Base-by-base conservation (phyloP, 2,888 invertebrate genomes). In the Mesorhabditis belari region DNA sequence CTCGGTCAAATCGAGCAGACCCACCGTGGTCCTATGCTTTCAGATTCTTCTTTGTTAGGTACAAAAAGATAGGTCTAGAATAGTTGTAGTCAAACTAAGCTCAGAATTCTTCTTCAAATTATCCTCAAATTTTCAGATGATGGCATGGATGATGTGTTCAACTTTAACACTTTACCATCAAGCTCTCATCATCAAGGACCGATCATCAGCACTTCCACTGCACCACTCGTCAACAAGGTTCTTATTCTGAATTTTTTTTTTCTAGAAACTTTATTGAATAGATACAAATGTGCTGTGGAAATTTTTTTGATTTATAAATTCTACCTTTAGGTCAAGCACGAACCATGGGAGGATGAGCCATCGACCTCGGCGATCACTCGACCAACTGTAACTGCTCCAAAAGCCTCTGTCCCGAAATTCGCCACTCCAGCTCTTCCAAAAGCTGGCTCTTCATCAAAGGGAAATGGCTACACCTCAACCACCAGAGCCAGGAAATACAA, bases 401-500 rank as follows among this genome's bases (percentile, higher is more conserved):
- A n/a, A 35, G n/a, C 44, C 12, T n/a, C 12, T 17, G n/a, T 35
- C 44, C 44, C 44, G 12, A n/a, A 17, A 17, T 17, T 35, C 12
- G n/a, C 44, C 44, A n/a, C 12, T 1, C 44, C 44, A 9, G 12
- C 44, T 9, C 12, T 17, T 9, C 44, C 44, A n/a, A n/a, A n/a
- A n/a, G n/a, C n/a, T n/a, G n/a, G n/a, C n/a, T n/a, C n/a, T n/a
- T n/a, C n/a, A n/a, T n/a, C 44, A n/a, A 35, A 17, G 44, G n/a
- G n/a, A 9, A 35, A 35, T 9, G n/a, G 50, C 57, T 69, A 60
- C 58, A 62, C 50, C 4, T 67, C 69, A 1, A 55, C 57, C 24
- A 69, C 69, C 12, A 57, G 55, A 21, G 69, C 69, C 21, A 58
- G 69, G 25, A 65, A 67, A 55, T 69, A 69, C 57, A 44, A 61